Evolutionary conservation across 2,113 vertebrate genomes (phyloP).

Genomic region (Phrynosoma blainvillii): DNA sequence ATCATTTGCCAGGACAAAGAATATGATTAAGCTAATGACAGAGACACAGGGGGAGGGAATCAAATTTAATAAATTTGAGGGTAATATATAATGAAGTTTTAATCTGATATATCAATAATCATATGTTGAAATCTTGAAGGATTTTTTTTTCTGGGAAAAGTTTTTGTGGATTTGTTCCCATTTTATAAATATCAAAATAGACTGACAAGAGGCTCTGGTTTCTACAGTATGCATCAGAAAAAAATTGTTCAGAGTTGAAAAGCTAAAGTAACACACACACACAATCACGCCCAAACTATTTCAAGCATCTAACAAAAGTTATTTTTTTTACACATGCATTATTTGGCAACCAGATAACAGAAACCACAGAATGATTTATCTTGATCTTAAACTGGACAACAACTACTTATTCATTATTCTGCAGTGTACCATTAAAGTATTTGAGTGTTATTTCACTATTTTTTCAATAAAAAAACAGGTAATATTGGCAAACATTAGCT

Average conservation of each 20-base stretch:
- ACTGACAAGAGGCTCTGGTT: too few species aligned
- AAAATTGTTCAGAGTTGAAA: neutral
- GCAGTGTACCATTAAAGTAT: neutral
- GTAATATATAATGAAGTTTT: conserved; percentile 15
- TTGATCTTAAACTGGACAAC: neutral
- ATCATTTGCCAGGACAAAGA: conserved; percentile 8
- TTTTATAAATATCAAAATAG: neutral
- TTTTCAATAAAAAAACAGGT: too few species aligned
- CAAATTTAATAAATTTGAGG: conserved; percentile 4
- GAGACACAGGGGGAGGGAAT: neutral
- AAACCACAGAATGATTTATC: neutral
- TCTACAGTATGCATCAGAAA: neutral
- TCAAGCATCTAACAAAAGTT: too few species aligned
- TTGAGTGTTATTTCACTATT: too few species aligned
- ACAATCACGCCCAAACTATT: too few species aligned
- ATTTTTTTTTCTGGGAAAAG: neutral
- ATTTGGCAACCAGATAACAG: neutral
- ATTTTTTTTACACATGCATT: neutral
- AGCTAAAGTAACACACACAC: too few species aligned
- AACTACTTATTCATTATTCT: too few species aligned
- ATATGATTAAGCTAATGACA: conserved; percentile 3
- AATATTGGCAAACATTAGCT: too few species aligned
- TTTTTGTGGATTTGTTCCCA: neutral
- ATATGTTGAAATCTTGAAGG: neutral
- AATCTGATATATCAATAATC: conserved; percentile 10